A percentile compares a stretch with the other conserved stretches of the same genome.
phyloP scores from a whole-genome alignment of 2,888 invertebrate species.

The Abrostola tripartita region DNA sequence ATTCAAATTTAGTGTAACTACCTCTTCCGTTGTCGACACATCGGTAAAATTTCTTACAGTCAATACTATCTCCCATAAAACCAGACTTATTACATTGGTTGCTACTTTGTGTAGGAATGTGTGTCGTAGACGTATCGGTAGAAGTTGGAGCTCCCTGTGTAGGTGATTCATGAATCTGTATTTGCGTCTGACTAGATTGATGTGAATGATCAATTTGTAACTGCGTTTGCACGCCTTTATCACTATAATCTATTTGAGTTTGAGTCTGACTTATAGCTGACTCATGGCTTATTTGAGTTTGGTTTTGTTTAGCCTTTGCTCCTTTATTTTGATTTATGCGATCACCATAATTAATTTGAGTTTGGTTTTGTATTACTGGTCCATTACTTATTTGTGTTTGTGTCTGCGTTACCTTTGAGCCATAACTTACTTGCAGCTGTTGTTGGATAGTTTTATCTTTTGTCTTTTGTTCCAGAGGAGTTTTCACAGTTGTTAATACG shows the following conservation, averaged over 20 bases:
- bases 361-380: constrained; percentile 67
- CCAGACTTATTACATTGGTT: constrained; percentile 78
- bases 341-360: constrained; percentile 68
- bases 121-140: constrained; percentile 11
- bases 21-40: constrained; percentile 88
- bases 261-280: constrained; percentile 70
- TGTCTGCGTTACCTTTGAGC: constrained; percentile 64
- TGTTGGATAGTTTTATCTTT: constrained; percentile 56
- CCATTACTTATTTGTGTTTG: constrained; percentile 70
- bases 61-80: constrained; percentile 86
- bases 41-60: constrained; percentile 91
- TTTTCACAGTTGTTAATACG: constrained; percentile 11
- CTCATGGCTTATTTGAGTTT: constrained; percentile 67
- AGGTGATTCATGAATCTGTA: constrained; percentile 61
- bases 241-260: constrained; percentile 67
- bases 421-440: constrained; percentile 68
- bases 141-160: constrained; percentile 49
- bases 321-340: constrained; percentile 44
- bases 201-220: constrained; percentile 71
- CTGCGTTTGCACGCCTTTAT: constrained; percentile 69
- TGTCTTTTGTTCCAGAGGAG: constrained; percentile 21
- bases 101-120: constrained; percentile 12
- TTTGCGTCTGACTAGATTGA: constrained; percentile 68
- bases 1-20: constrained; percentile 85
- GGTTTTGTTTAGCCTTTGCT: constrained; percentile 62